phyloP scores from a whole-genome alignment of 23 tunicate genomes.

The Oikopleura albicans region DNA sequence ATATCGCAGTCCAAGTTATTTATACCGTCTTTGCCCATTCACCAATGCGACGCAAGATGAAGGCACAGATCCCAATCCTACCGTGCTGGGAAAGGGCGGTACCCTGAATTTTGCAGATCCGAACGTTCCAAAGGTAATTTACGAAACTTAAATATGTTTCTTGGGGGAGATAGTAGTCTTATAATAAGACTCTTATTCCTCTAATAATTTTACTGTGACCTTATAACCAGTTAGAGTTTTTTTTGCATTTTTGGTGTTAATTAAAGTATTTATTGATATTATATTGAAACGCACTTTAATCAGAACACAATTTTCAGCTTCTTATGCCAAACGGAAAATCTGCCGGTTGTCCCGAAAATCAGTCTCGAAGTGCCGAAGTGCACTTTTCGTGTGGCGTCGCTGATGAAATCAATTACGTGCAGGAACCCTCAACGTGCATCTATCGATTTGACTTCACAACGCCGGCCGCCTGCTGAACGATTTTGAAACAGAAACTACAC shows the following conservation, averaged over 20 bases:
- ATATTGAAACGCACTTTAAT: no score
- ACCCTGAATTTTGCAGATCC: neutral
- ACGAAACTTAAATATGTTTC: neutral
- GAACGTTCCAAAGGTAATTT: neutral
- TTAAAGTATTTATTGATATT: no score
- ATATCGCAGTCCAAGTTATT: neutral
- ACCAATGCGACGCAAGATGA: neutral
- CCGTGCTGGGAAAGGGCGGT: neutral
- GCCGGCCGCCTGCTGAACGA: conserved; percentile 1
- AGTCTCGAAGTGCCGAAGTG: neutral
- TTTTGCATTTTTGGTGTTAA: no score
- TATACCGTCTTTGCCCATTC: neutral
- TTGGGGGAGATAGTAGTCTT: neutral
- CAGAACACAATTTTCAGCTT: neutral
- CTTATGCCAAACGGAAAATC: neutral
- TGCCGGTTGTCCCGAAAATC: neutral
- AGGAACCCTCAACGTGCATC: neutral
- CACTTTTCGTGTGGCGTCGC: neutral
- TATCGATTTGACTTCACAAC: neutral
- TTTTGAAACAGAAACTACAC: no score
- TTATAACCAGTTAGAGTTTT: no score
- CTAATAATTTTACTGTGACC: no score
- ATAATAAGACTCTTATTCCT: no score
- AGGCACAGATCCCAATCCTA: neutral
- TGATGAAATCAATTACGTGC: neutral